Evolutionary conservation across 2,888 invertebrate genomes (phyloP), one percentile per base, ranked within the genome.

Genomic region (Uropetala carovei): DNA sequence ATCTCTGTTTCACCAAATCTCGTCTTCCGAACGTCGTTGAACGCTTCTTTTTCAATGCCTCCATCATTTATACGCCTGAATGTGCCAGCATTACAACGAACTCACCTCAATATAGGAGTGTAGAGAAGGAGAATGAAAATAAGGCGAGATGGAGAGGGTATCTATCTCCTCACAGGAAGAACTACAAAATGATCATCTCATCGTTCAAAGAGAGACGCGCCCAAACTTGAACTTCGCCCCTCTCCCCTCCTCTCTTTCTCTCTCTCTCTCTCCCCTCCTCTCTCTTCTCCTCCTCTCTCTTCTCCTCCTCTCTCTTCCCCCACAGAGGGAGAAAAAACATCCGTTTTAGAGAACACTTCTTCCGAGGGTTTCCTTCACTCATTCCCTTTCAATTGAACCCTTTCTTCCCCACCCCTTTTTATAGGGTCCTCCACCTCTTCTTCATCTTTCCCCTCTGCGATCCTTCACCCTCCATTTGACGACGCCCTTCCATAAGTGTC

Each of bases 391-490:
- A 64, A 8, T 10, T 13, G 3, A 4, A 9, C 82, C 43, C 11
- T 82, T 16, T 8, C 9, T 56, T n/a, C n/a, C 13, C 43, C 43
- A 16, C 43, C 0, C 82, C 82, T 30, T 43, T 18, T 43, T 14
- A 43, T 43, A 43, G 43, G 43, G 43, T 43, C 43, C 43, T 43
- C 43, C 43, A 43, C 43, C 82, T 30, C 82, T 43, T 56, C 16
- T 56, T 57, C 43, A 56, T 83, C 83, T 30, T 18, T 56, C 83
- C 10, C 16, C 83, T 57, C 83, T 83, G 9, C 18, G 30, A 83
- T 83, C 83, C 83, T 83, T 83, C 57, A 56, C 83, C 83, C 83
- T 83, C 83, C 43, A 83, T 83, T 83, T 83, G 83, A 43, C 83
- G 43, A 43, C n/a, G 59, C 86, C 60, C 86, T 60, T 60, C 86